Evolutionary conservation across 2,888 invertebrate species (phyloP).

Genomic region (Euzetes globulus): DNA sequence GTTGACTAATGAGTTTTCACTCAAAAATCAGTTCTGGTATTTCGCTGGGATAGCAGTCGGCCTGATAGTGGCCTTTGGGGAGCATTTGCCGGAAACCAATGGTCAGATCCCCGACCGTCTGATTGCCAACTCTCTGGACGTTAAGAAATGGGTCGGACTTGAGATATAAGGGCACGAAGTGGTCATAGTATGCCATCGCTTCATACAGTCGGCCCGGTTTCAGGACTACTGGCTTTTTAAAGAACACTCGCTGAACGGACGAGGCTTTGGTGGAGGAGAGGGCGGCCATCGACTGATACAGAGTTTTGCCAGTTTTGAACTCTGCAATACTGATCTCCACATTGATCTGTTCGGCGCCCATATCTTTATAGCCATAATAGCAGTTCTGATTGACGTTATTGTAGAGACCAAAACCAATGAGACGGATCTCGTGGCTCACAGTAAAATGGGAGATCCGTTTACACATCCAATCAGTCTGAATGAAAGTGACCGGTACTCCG

Average conservation of each 20-base stretch:
- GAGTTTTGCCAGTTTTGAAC: neutral
- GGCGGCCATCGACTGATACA: neutral
- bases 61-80: neutral
- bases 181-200: conserved; percentile 7
- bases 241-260: neutral
- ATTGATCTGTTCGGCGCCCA: neutral
- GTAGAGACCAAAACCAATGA: neutral
- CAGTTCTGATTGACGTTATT: neutral
- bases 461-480: conserved; percentile 6
- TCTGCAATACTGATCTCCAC: neutral
- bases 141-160: neutral
- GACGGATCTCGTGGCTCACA: neutral
- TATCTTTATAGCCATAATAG: neutral
- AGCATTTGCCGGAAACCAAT: conserved; percentile 1
- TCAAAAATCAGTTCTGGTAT: neutral
- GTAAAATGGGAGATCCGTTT: conserved; percentile 1
- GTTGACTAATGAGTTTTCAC: neutral
- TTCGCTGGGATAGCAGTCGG: conserved; percentile 7
- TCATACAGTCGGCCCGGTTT: neutral
- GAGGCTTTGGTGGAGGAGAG: neutral
- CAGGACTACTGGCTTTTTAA: neutral
- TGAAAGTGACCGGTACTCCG: neutral
- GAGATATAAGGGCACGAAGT: neutral
- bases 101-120: neutral
- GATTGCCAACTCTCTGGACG: neutral